Evolutionary conservation across 2,797 vertebrate genomes (phyloP).

Genomic region (Chelidonichthys spinosus): DNA sequence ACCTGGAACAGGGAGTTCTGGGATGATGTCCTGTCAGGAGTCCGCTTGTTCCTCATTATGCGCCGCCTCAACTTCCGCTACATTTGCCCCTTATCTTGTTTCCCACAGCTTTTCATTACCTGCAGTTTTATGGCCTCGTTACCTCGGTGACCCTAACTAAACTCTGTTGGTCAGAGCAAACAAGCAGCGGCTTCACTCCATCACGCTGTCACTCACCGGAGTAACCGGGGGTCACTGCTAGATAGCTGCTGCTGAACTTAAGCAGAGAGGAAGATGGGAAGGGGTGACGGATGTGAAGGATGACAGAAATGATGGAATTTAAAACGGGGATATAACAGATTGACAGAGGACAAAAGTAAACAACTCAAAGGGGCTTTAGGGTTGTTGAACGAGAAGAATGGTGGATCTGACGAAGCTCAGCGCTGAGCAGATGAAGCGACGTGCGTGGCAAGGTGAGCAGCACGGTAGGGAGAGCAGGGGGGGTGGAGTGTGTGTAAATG

Average conservation of each 20-base stretch:
- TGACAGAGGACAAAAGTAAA: constrained; percentile 23
- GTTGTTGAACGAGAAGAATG: constrained; percentile 20
- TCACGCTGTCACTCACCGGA: constrained; percentile 75
- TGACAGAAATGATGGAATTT: constrained; percentile 36
- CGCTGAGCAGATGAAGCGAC: constrained; percentile 60
- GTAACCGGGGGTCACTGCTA: constrained; percentile 43
- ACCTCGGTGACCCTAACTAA: constrained; percentile 63
- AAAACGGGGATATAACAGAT: constrained; percentile 6
- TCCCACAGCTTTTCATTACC: constrained; percentile 51
- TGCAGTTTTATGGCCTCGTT: constrained; percentile 81
- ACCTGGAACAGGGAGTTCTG: constrained; percentile 20
- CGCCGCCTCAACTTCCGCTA: constrained; percentile 14
- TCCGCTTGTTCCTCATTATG: constrained; percentile 15
- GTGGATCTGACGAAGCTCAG: constrained; percentile 27
- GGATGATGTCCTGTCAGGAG: not conserved
- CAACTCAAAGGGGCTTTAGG: constrained; percentile 4
- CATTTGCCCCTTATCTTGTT: constrained; percentile 51
- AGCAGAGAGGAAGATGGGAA: constrained; percentile 27
- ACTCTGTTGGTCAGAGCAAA: constrained; percentile 67
- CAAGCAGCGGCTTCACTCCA: constrained; percentile 70
- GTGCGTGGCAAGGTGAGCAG: constrained; percentile 67
- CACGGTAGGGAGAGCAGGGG: constrained; percentile 48
- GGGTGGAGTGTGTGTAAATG: constrained; percentile 70
- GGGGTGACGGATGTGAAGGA: constrained; percentile 14
- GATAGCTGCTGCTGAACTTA: constrained; percentile 32